Evolutionary conservation across 2,113 vertebrate genomes (phyloP).

Genomic region (Embiotoca jacksoni): DNA sequence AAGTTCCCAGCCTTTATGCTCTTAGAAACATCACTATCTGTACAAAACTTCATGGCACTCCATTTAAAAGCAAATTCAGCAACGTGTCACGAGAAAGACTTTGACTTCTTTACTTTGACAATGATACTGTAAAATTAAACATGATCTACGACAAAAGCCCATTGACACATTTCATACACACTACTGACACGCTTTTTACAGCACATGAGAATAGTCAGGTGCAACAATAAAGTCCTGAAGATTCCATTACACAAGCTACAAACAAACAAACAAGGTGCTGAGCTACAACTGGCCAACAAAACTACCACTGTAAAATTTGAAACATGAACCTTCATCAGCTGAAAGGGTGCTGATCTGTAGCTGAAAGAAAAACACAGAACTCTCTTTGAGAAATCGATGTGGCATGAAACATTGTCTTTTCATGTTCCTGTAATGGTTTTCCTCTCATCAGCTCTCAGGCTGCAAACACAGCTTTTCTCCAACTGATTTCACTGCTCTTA

Average conservation of each 20-base stretch:
- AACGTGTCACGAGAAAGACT: not conserved
- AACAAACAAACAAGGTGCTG: not conserved
- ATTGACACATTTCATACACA: too few species aligned
- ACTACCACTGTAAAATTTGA: not conserved
- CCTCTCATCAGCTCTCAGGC: constrained; percentile 8
- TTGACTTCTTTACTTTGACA: not conserved
- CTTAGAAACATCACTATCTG: too few species aligned
- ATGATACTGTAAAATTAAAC: too few species aligned
- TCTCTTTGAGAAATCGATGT: constrained; percentile 17
- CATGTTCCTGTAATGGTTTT: constrained; percentile 25
- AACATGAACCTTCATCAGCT: constrained; percentile 31
- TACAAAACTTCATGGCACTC: too few species aligned
- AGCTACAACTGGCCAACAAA: not conserved
- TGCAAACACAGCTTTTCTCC: not conserved
- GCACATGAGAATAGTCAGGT: not conserved
- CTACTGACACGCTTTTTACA: too few species aligned
- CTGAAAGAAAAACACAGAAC: constrained; percentile 13
- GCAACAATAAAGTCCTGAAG: not conserved
- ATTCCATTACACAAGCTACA: too few species aligned
- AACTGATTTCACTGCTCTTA: constrained; percentile 15
- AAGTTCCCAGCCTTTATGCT: too few species aligned
- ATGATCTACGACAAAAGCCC: too few species aligned
- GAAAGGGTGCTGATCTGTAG: constrained; percentile 47
- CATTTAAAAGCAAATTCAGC: not conserved
- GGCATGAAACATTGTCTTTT: constrained; percentile 14